phyloP scores from a whole-genome alignment of 2,797 vertebrate species.

The Apogon talboti region DNA sequence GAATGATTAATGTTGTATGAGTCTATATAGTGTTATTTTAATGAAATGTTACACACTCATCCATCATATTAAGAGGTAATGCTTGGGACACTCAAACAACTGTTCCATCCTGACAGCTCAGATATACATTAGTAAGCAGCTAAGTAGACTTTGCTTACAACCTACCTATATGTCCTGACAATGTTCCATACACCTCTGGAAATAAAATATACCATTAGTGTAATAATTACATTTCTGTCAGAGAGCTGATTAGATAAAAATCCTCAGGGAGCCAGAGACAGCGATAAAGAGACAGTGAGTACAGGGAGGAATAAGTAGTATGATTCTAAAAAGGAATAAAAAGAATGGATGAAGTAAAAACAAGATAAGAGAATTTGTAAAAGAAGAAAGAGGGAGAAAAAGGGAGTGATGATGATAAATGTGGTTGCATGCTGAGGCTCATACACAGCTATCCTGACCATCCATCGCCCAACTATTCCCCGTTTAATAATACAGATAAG shows the following conservation, averaged over 20 bases:
- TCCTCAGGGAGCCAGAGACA: slow-evolving; percentile 24
- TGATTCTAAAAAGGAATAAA: slow-evolving; percentile 24
- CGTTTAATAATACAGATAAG: slow-evolving; percentile 75
- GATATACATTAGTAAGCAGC: too few species aligned
- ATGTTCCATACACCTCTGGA: slow-evolving; percentile 21
- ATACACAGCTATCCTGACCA: slow-evolving; percentile 34
- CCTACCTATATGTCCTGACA: slow-evolving; percentile 2
- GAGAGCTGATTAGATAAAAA: slow-evolving; percentile 60
- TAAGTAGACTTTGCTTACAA: slow-evolving; percentile 1
- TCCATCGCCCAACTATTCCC: slow-evolving; percentile 49
- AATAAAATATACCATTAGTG: slow-evolving; percentile 50
- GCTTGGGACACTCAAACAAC: too few species aligned
- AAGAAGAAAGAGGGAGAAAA: slow-evolving; percentile 11
- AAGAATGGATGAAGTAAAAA: slow-evolving; percentile 30
- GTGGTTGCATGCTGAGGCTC: slow-evolving; percentile 3
- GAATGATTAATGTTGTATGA: too few species aligned
- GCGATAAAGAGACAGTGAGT: slow-evolving; percentile 23
- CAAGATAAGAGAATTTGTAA: slow-evolving; percentile 22
- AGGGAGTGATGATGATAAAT: slow-evolving; percentile 39
- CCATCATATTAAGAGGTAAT: too few species aligned
- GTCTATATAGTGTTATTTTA: too few species aligned
- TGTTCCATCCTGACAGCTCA: too few species aligned
- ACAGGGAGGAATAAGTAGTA: slow-evolving; percentile 17
- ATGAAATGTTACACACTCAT: too few species aligned
- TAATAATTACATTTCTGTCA: slow-evolving; percentile 60